Evolutionary conservation across 2,888 invertebrate genomes (phyloP).

Genomic region (Allacma fusca): DNA sequence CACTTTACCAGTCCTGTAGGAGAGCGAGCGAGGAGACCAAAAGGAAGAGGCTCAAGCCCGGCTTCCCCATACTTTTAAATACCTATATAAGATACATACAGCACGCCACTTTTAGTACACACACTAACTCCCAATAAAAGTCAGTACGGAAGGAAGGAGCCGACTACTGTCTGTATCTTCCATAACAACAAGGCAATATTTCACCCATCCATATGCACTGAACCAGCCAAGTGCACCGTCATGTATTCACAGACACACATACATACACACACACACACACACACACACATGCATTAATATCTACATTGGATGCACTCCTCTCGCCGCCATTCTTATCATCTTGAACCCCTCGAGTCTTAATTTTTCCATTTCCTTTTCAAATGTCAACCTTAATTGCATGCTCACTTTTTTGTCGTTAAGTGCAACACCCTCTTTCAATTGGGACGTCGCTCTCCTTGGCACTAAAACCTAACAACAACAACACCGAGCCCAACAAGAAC

Average conservation of each 20-base stretch:
- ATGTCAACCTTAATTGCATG: conserved; percentile 58
- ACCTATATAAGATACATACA: background rate
- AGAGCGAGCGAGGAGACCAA: background rate
- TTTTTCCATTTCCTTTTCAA: conserved; percentile 52
- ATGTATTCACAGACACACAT: background rate
- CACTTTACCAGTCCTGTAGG: background rate
- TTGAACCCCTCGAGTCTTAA: conserved; percentile 43
- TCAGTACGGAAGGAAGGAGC: conserved; percentile 6
- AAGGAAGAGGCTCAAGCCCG: too few relatives aligned
- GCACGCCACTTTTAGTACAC: too few relatives aligned
- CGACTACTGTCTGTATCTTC: background rate
- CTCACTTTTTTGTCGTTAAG: conserved; percentile 27
- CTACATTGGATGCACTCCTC: too few relatives aligned
- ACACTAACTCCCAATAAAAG: too few relatives aligned
- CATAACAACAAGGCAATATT: conserved; percentile 22
- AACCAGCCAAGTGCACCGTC: background rate
- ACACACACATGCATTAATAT: too few relatives aligned
- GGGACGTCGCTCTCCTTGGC: background rate
- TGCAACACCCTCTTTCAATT: conserved; percentile 33
- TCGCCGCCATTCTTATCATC: conserved; percentile 30
- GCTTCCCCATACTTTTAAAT: too few relatives aligned
- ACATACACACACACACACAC: background rate
- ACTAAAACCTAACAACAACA: background rate
- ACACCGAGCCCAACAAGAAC: too few relatives aligned
- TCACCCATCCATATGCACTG: background rate